These are phyloP conservation scores for Phocides pigmalion DNA, from an alignment of 1,140 invertebrate species.

Conservation along the genomic window DNA sequence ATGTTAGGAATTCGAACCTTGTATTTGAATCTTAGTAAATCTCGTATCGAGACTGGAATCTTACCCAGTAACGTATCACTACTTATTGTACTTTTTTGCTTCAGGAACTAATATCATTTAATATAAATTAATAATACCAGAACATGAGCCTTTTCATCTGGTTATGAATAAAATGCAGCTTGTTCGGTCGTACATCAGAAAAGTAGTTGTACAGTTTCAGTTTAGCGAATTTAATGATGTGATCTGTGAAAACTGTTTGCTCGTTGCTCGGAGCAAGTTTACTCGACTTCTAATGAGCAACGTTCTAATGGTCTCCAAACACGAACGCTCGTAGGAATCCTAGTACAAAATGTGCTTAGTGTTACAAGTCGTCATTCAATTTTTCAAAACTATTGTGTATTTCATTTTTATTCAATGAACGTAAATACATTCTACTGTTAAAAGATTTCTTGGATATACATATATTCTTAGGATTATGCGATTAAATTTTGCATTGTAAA, in stretches of 20 bases:
- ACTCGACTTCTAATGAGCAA: slow-evolving; percentile 12
- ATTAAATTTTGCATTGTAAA: too few relatives aligned
- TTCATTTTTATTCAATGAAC: not conserved
- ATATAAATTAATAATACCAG: too few relatives aligned
- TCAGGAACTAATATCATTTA: too few relatives aligned
- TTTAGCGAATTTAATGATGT: not conserved
- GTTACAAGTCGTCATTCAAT: not conserved
- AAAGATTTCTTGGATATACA: too few relatives aligned
- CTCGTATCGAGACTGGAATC: too few relatives aligned
- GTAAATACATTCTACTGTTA: too few relatives aligned
- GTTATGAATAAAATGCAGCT: not conserved
- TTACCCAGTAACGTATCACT: too few relatives aligned
- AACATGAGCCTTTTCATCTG: too few relatives aligned
- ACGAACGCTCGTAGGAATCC: slow-evolving; percentile 2
- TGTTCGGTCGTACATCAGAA: not conserved
- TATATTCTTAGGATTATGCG: too few relatives aligned
- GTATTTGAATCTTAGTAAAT: too few relatives aligned
- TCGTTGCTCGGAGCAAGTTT: slow-evolving; percentile 4
- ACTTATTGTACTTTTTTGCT: too few relatives aligned
- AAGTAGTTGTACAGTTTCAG: not conserved
- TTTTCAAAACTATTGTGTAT: not conserved
- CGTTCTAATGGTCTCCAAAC: slow-evolving; percentile 19
- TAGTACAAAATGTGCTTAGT: slow-evolving; percentile 1
- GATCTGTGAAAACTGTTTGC: not conserved
- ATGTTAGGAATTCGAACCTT: too few relatives aligned